Evolutionary conservation across 2,888 invertebrate species (phyloP).

Genomic region (Synanthedon andrenaeformis): DNA sequence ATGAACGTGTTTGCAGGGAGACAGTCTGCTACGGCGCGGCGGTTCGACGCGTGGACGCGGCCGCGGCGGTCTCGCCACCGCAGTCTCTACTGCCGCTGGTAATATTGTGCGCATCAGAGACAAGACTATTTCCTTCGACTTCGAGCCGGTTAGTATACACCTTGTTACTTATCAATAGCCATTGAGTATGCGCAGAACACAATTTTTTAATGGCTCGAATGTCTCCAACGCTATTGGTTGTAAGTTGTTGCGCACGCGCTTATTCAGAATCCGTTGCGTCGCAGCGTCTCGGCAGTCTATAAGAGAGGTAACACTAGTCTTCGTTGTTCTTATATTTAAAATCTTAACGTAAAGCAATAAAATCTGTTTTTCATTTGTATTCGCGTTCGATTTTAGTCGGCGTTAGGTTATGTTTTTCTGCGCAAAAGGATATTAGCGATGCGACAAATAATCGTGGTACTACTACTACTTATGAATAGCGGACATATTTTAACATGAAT

Average conservation of each 20-base stretch:
- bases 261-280: too few relatives aligned
- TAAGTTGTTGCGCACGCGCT: too few relatives aligned
- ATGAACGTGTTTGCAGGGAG: conserved; percentile 28
- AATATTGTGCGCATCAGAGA: conserved; percentile 53
- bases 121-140: conserved; percentile 34
- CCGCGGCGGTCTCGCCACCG: conserved; percentile 26
- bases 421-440: too few relatives aligned
- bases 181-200: neutral
- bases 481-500: too few relatives aligned
- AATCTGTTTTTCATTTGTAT: too few relatives aligned
- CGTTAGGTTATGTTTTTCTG: too few relatives aligned
- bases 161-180: neutral
- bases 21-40: conserved; percentile 53
- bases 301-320: too few relatives aligned
- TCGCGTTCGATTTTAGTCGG: too few relatives aligned
- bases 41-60: conserved; percentile 42
- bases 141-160: conserved; percentile 32
- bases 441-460: too few relatives aligned
- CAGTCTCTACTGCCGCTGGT: conserved; percentile 40
- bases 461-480: neutral
- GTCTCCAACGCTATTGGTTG: neutral
- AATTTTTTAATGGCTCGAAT: neutral
- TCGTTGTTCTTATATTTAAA: too few relatives aligned
- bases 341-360: too few relatives aligned
- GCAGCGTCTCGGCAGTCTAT: too few relatives aligned